Conservation (phyloP, 2,113 vertebrate genomes). For the Phoxinus phoxinus region DNA sequence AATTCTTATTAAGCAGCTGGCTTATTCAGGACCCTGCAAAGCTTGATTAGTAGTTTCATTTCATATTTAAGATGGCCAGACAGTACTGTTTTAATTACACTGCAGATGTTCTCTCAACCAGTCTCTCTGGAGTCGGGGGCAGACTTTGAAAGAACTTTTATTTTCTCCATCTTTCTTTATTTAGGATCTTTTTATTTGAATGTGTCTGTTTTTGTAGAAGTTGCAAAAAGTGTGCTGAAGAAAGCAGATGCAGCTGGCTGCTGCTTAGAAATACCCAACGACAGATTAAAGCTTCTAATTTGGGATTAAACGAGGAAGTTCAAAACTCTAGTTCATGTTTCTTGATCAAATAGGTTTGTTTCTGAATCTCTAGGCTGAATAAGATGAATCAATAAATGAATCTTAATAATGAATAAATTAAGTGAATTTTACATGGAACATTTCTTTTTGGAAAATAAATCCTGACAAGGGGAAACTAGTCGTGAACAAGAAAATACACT, state of each 20-base stretch:
- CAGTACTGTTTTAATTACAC: slow-evolving; percentile 59
- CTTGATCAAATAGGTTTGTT: neutral
- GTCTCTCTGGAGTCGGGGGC: neutral
- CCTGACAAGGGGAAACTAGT: no score
- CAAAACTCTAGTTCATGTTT: neutral
- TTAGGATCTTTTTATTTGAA: neutral
- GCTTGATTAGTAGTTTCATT: slow-evolving; percentile 57
- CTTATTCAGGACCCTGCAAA: slow-evolving; percentile 57
- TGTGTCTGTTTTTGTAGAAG: neutral
- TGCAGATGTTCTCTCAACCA: slow-evolving; percentile 49
- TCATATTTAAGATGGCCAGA: slow-evolving; percentile 59
- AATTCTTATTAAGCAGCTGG: slow-evolving; percentile 60
- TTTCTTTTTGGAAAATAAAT: no score
- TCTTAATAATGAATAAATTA: neutral
- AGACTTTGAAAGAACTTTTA: neutral
- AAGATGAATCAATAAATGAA: neutral
- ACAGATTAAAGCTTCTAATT: neutral
- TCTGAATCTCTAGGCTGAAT: neutral
- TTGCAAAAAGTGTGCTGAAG: neutral
- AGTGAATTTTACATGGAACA: neutral
- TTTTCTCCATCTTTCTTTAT: neutral
- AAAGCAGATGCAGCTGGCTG: neutral
- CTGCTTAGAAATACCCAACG: neutral
- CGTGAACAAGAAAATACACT: no score
- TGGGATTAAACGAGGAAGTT: neutral